Evolutionary conservation across 2,113 vertebrate genomes (phyloP), one percentile per base, ranked within the genome.

Genomic region (Porphyrio hochstetteri): DNA sequence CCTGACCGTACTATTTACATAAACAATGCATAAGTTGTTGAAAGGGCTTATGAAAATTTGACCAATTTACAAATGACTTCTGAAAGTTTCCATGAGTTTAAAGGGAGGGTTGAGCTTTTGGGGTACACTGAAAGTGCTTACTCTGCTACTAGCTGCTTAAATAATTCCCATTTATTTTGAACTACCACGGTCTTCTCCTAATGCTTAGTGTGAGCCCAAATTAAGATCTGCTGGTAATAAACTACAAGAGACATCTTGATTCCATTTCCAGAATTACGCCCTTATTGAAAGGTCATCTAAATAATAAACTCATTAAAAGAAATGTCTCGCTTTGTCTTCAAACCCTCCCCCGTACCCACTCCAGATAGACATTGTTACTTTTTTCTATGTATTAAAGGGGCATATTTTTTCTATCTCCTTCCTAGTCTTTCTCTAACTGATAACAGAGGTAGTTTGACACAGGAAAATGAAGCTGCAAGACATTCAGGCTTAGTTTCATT

Each of bases 261-360:
- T 88, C 42, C 56, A 68, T 78, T 94, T 90, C 56, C 60, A 95
- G 76, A 93, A 90, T 68, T 86, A 64, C 15, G 78, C 31, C 24
- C 64, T 71, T 84, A 79, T 86, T 84, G 65, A 82, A 94, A 93
- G 38, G 69, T 90, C 60, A 81, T 44, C 60, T 75, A 81, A 94
- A 90, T 64, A 77, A 88, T 59, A 94, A 92, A 68, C 15, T 72
- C 57, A 86, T 70, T 83, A 48, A 80, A 93, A 90, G 13, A 78
- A 93, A 86, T 57, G 6, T 44, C 72, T 75, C 42, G 14, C 16
- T 93, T 70, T 77, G 71, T 71, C 71, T 83, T 88, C 69, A 84
- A 56, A 93, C 25, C 65, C 44, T 52, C 46, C 56, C 16, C 33
- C 13, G 28, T 88, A 40, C 10, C 21, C 56, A 67, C 14, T 78